These are phyloP conservation scores for Centropus bengalensis DNA, from an alignment of 2,113 vertebrate genomes.

Conservation along the genomic window DNA sequence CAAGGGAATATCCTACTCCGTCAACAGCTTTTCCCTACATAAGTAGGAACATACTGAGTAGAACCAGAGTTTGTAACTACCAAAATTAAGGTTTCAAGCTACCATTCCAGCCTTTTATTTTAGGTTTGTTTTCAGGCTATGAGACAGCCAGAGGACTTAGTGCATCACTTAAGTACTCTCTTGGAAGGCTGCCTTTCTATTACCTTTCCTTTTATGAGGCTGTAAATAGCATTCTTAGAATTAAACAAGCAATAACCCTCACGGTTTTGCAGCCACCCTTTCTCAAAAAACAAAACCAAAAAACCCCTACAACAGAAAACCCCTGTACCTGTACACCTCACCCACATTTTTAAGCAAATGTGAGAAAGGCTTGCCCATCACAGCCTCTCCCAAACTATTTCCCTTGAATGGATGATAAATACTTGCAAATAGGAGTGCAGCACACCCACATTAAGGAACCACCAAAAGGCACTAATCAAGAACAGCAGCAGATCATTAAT, in stretches of 20 bases:
- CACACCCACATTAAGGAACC: neutral
- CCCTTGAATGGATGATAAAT: neutral
- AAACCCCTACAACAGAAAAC: too few species aligned
- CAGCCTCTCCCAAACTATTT: neutral
- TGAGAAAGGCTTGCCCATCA: neutral
- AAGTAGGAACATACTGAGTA: neutral
- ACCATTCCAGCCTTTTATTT: neutral
- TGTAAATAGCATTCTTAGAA: conserved; percentile 60
- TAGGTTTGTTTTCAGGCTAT: neutral
- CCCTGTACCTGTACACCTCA: neutral
- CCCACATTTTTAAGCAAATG: neutral
- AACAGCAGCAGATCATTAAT: conserved; percentile 16
- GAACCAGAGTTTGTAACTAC: neutral
- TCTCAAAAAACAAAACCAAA: neutral
- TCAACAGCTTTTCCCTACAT: neutral
- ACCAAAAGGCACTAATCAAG: conserved; percentile 13
- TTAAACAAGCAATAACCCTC: conserved; percentile 50
- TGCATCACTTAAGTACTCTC: neutral
- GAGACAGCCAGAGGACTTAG: neutral
- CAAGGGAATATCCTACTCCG: neutral
- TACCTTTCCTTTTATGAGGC: conserved; percentile 35
- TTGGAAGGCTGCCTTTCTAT: conserved; percentile 48
- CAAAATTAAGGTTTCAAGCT: neutral
- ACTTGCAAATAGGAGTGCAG: neutral
- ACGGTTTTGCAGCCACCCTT: neutral